Percentiles rank a stretch among this genome's conserved stretches.
phyloP scores from a whole-genome alignment of 2,888 invertebrate species.

The Agrochola macilenta region DNA sequence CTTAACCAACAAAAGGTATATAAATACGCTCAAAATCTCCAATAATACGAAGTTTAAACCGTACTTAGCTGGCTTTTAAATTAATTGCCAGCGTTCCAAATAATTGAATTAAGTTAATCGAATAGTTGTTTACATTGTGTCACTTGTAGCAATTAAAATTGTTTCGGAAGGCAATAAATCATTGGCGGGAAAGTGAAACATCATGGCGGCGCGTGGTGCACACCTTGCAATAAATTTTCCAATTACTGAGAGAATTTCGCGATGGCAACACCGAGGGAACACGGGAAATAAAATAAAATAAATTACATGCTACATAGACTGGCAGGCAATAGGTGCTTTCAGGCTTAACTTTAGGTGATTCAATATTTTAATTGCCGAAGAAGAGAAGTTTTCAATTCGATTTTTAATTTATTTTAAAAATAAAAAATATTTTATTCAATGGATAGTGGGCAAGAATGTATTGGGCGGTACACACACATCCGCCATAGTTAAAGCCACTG shows the following conservation, averaged over 20 bases:
- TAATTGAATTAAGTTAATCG: constrained; percentile 90
- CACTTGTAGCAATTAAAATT: constrained; percentile 90
- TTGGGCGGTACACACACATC: too few species aligned
- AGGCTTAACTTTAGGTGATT: constrained; percentile 23
- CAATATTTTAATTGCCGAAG: constrained; percentile 7
- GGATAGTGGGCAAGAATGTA: too few species aligned
- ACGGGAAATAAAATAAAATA: constrained; percentile 85
- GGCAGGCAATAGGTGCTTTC: constrained; percentile 49
- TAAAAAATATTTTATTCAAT: too few species aligned
- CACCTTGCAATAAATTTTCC: constrained; percentile 90
- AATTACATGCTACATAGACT: constrained; percentile 72
- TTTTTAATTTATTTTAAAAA: neutral
- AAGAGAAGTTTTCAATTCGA: neutral
- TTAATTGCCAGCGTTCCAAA: constrained; percentile 84
- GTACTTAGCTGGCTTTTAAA: constrained; percentile 82
- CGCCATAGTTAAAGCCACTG: too few species aligned
- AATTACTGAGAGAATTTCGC: constrained; percentile 87
- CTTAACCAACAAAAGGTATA: constrained; percentile 59
- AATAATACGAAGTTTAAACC: constrained; percentile 68
- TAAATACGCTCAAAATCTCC: constrained; percentile 66
- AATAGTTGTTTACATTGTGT: constrained; percentile 91
- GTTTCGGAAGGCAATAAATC: constrained; percentile 89
- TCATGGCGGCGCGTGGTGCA: constrained; percentile 84
- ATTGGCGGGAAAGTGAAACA: constrained; percentile 90
- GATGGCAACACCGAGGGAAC: constrained; percentile 80